Conservation (phyloP, 2,888 invertebrate species). For the Furcula furcula region DNA sequence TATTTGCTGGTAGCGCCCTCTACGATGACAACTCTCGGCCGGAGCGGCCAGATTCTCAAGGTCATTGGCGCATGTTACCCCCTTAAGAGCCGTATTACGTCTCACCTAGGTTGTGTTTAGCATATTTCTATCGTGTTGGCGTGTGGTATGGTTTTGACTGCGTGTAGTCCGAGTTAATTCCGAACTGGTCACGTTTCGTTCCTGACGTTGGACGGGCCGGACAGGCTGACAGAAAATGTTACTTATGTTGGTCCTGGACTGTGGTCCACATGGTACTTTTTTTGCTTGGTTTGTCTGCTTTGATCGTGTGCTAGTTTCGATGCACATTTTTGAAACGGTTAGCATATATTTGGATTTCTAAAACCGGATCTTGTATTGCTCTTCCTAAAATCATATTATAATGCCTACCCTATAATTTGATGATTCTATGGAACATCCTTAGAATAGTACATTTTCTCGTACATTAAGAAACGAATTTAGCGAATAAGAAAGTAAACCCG, state of each 20-base stretch:
- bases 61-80: too few relatives aligned
- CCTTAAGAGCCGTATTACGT: conserved; percentile 18
- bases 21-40: too few relatives aligned
- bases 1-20: too few relatives aligned
- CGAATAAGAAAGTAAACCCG: too few relatives aligned
- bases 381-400: too few relatives aligned
- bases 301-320: not conserved
- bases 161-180: conserved; percentile 60
- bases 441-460: too few relatives aligned
- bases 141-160: conserved; percentile 30
- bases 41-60: too few relatives aligned
- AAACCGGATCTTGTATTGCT: too few relatives aligned
- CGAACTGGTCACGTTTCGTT: conserved; percentile 63
- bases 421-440: too few relatives aligned
- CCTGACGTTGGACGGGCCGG: conserved; percentile 42
- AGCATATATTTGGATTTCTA: not conserved
- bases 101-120: conserved; percentile 34
- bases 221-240: conserved; percentile 56
- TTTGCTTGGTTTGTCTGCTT: conserved; percentile 8
- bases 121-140: conserved; percentile 2
- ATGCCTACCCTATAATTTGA: too few relatives aligned
- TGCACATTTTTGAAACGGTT: not conserved
- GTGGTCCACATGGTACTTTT: conserved; percentile 19
- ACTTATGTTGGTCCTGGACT: conserved; percentile 17
- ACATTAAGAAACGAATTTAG: too few relatives aligned